Evolutionary conservation across 2,797 vertebrate species (phyloP).

Genomic region (Lepidocolaptes lacrymiger): DNA sequence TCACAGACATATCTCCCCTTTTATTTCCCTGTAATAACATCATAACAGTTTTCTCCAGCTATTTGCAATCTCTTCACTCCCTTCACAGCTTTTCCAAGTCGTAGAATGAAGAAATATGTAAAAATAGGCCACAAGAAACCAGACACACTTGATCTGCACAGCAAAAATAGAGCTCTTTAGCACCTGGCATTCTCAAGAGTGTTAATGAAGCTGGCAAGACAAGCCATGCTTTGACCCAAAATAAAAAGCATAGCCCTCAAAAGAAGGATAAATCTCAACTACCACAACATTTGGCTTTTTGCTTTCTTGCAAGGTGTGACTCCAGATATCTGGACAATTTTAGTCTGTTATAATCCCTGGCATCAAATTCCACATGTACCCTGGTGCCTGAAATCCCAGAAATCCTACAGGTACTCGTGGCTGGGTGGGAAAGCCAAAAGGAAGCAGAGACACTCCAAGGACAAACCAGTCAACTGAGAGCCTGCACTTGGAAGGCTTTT

Average conservation of each 20-base stretch:
- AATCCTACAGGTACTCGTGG: background rate
- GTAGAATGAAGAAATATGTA: conserved; percentile 47
- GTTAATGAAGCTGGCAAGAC: conserved; percentile 56
- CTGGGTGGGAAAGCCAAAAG: background rate
- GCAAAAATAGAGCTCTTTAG: conserved; percentile 69
- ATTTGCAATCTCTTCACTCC: background rate
- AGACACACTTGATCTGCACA: conserved; percentile 44
- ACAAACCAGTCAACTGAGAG: background rate
- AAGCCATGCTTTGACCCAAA: conserved; percentile 58
- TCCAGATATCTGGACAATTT: background rate
- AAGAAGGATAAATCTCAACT: background rate
- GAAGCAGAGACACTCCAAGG: background rate
- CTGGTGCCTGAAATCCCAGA: background rate
- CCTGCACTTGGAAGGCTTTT: background rate
- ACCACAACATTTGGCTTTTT: background rate
- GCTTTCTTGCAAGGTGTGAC: background rate
- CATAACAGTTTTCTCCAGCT: conserved; percentile 26
- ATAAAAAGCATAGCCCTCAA: conserved; percentile 23
- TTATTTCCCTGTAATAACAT: conserved; percentile 4
- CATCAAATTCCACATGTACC: background rate
- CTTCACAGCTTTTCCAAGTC: conserved; percentile 29
- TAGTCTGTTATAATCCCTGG: background rate
- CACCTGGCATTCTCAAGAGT: conserved; percentile 58
- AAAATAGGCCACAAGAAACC: conserved; percentile 64
- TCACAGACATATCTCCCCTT: background rate